Percentiles rank a stretch among this genome's conserved stretches.
Evolutionary conservation across 1,140 invertebrate genomes (phyloP).

Genomic region (Ostrea denselamellosa): DNA sequence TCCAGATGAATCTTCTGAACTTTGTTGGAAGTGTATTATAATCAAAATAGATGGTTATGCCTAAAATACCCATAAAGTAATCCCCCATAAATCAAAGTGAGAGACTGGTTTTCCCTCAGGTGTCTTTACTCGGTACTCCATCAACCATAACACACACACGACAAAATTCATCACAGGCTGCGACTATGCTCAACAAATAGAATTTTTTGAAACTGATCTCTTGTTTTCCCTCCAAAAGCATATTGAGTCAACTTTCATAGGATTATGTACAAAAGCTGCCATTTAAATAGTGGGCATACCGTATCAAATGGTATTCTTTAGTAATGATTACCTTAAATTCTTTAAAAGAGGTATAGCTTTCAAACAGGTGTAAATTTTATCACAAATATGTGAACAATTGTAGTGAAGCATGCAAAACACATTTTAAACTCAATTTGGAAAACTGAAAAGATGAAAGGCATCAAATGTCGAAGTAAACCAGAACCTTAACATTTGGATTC

Average conservation of each 20-base stretch:
- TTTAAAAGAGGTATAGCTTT: conserved; percentile 16
- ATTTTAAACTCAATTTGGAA: conserved; percentile 38
- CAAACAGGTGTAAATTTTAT: conserved; percentile 26
- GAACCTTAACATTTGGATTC: background rate
- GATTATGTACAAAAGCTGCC: conserved; percentile 32
- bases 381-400: conserved; percentile 18
- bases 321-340: conserved; percentile 16
- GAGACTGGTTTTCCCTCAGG: background rate
- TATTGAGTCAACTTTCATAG: conserved; percentile 12
- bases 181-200: background rate
- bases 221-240: background rate
- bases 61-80: no score
- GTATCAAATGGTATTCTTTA: conserved; percentile 8
- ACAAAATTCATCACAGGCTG: background rate
- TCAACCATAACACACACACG: background rate
- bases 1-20: no score
- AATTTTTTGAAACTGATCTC: background rate
- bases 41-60: no score
- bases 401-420: conserved; percentile 12
- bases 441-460: conserved; percentile 30
- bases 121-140: background rate
- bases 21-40: no score
- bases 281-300: background rate
- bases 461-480: conserved; percentile 1
- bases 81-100: background rate